Evolutionary conservation across 2,797 vertebrate genomes (phyloP), one percentile per base, ranked within the genome.

Genomic region (Sandelia bainsii): DNA sequence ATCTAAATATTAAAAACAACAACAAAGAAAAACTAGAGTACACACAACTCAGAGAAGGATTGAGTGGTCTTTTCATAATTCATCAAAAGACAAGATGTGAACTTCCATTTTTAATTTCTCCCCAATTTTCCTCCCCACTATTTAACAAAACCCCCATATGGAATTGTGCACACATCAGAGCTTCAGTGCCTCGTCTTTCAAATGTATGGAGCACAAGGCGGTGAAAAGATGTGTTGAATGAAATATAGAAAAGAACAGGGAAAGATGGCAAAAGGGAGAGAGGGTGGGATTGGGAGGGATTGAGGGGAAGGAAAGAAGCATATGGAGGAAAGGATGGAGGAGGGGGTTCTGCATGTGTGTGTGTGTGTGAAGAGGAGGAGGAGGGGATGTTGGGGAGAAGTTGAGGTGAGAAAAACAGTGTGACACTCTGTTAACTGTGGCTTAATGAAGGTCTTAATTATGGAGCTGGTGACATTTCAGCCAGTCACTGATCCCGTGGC

Each of bases 371-470:
- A 6, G 27, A 34, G 45, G 50, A 14, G 37, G 45, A 48, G 40
- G 59, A 48, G 67, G 75, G 39, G 63, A 54, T 66, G 65, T 42
- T 27, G 58, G 67, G 62, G 71, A 82, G 50, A 79, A 82, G 77
- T 76, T 1, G 75, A 82, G 84, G 76, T 85, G 84, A 83, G 63
- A 83, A 75, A 75, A 75, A 65, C 80, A 78, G 81, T 80, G 82
- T 87, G 89, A 82, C 87, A 92, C 87, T 91, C 87, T 90, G 90
- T 91, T 92, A 93, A 89, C 84, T 70, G 68, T 77, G 81, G 83
- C 91, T 92, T 93, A 93, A 93, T 92, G 89, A 93, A 91, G 92
- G 88, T 93, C 90, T 94, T 94, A 94, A 94, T 95, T 94, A 94
- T 93, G 91, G 91, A 93, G 91, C 90, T 71, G 81, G 84, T 93